Conservation (phyloP, 2,797 vertebrate species). For the Dipus sagitta region DNA sequence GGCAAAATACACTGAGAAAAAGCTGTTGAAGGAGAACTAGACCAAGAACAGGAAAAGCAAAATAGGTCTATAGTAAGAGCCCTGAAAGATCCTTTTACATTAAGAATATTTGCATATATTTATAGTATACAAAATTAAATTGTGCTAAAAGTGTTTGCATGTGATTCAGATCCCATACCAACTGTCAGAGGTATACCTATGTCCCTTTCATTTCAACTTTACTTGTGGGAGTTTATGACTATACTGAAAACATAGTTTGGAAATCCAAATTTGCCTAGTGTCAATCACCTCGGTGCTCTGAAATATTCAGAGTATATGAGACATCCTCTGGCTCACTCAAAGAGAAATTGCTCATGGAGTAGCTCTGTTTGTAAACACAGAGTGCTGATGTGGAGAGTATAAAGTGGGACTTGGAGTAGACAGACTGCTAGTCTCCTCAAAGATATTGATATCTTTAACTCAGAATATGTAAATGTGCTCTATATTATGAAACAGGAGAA, state of each 20-base stretch:
- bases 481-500: neutral
- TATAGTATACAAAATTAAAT: neutral
- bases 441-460: neutral
- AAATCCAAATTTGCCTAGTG: conserved; percentile 41
- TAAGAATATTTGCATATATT: conserved; percentile 17
- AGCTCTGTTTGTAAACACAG: neutral
- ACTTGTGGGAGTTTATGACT: conserved; percentile 35
- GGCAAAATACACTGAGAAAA: neutral
- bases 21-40: neutral
- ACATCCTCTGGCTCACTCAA: neutral
- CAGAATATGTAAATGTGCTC: neutral
- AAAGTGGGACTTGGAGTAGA: neutral
- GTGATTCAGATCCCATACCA: neutral
- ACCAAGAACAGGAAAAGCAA: neutral
- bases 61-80: neutral
- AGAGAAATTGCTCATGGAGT: neutral
- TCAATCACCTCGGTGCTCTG: neutral
- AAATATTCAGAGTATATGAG: neutral
- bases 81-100: neutral
- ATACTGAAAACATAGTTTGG: conserved; percentile 40
- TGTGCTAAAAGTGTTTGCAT: neutral
- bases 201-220: neutral
- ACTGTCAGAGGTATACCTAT: neutral
- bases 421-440: neutral
- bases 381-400: neutral